phyloP scores from a whole-genome alignment of 2,797 vertebrate species.

The Pangasius mekongensis region DNA sequence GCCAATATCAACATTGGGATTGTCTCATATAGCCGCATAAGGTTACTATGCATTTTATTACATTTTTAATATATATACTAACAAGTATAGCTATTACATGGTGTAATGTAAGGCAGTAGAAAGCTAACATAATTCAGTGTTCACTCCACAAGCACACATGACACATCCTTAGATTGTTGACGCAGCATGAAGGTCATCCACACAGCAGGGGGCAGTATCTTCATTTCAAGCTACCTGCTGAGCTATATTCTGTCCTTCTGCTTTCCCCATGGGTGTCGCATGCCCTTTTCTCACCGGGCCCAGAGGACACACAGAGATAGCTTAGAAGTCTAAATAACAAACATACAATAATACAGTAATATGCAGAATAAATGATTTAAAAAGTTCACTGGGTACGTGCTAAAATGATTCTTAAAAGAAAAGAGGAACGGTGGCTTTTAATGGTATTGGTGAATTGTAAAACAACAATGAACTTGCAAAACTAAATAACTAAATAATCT shows the following conservation, averaged over 20 bases:
- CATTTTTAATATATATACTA: background rate
- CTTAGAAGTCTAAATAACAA: constrained; percentile 34
- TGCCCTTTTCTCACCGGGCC: constrained; percentile 52
- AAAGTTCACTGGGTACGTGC: background rate
- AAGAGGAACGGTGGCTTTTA: background rate
- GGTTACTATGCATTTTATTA: background rate
- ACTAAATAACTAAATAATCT: background rate
- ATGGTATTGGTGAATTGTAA: background rate
- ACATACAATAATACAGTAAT: background rate
- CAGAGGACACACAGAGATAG: constrained; percentile 37
- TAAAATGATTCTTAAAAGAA: background rate
- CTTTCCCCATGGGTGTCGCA: constrained; percentile 40
- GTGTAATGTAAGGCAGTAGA: background rate
- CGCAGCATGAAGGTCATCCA: constrained; percentile 73
- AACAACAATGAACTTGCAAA: background rate
- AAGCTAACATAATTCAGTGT: constrained; percentile 43
- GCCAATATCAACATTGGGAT: background rate
- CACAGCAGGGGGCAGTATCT: constrained; percentile 72
- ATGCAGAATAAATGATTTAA: background rate
- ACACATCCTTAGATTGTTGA: constrained; percentile 67
- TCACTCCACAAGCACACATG: constrained; percentile 68
- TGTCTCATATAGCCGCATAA: background rate
- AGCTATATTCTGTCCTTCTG: constrained; percentile 58
- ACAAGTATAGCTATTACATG: background rate
- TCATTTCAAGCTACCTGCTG: constrained; percentile 56